Evolutionary conservation across 2,888 invertebrate species (phyloP), one percentile per base, ranked within the genome.

Genomic region (Lapara coniferarum): DNA sequence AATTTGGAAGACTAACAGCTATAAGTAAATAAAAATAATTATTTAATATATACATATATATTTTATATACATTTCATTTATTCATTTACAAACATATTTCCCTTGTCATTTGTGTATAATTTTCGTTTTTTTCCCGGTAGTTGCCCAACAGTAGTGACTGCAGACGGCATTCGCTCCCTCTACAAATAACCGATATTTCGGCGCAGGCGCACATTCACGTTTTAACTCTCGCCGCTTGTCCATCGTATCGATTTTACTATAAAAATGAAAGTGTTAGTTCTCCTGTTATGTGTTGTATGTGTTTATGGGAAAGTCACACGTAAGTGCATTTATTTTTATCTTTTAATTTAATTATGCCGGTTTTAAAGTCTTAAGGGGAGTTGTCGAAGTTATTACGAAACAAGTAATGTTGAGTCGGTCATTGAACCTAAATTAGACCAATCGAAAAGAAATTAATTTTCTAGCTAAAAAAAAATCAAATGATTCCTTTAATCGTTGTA

Each of bases 181-280:
- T 92, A 92, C 92, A 92, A 92, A 92, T 91, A 92, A 84, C 84
- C 82, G 80, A 77, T 80, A 79, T 80, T 86, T 87, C 81, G 88
- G 85, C 87, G 85, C 80, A 74, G 71, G 83, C 85, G 87, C 85
- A 82, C 93, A 92, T 83, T 92, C 85, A 77, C 79, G 63, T 75
- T 73, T 73, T 84, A 78, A 80, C 86, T 79, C 78, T 81, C 84
- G 80, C 72, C 80, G 78, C 77, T 72, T 71, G 76, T 74, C 67
- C 49, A 67, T 69, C 66, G 68, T 71, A 70, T 55, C 12, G 68
- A 67, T 70, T 58, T 58, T 46, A 37, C 66, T 58, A 67, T 46
- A 67, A 71, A 37, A 58, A 71, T 68, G 55, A 66, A 72, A 68
- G 55, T 68, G 19, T 63, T 88, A 66, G 71, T 88, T 75, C 59